Evolutionary conservation across 2,888 invertebrate genomes (phyloP).

Genomic region (Caenorhabditis panamensis): DNA sequence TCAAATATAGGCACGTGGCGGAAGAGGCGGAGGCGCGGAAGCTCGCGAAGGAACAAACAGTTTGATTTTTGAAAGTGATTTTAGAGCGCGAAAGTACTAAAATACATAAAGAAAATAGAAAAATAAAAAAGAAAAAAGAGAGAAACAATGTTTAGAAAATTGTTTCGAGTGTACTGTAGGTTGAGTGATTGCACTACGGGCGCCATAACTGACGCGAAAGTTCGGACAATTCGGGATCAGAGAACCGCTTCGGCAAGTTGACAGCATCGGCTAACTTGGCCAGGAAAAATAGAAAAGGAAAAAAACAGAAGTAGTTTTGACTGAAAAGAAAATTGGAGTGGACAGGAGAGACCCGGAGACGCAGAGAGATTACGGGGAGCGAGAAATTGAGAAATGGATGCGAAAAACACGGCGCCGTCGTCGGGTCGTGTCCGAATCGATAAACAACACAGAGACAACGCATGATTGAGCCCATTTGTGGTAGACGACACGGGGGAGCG

Average conservation of each 20-base stretch:
- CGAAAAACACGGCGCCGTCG: conserved; percentile 16
- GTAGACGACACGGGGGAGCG: conserved; percentile 24
- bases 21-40: not conserved
- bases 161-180: not conserved
- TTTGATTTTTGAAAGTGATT: conserved; percentile 16
- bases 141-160: no score
- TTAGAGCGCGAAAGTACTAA: not conserved
- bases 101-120: not conserved
- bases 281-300: not conserved
- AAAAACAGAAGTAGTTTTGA: conserved; percentile 17
- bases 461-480: conserved; percentile 56
- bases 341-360: conserved; percentile 10
- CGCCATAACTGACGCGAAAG: not conserved
- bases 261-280: not conserved
- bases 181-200: not conserved
- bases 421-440: conserved; percentile 38
- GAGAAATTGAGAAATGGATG: conserved; percentile 43
- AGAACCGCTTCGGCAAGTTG: not conserved
- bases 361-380: conserved; percentile 28
- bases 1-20: conserved; percentile 28
- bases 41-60: not conserved
- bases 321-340: conserved; percentile 15
- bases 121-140: no score
- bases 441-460: conserved; percentile 53
- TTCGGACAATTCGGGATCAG: not conserved